These are phyloP conservation scores for Sebastes nivosus DNA, from an alignment of 2,797 vertebrate genomes.

Conservation along the genomic window DNA sequence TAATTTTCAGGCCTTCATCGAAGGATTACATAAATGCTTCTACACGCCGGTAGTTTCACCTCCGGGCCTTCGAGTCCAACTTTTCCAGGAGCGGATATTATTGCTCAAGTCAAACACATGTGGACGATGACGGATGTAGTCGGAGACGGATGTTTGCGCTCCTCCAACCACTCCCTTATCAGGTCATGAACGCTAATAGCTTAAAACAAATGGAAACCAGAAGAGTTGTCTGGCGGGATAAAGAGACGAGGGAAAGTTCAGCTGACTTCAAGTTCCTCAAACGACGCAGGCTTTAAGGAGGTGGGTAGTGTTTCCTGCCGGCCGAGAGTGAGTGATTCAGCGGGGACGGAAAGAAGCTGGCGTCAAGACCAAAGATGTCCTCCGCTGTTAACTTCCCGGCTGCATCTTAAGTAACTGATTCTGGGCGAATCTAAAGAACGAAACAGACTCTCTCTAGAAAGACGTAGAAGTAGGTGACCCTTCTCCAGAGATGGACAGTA, in stretches of 20 bases:
- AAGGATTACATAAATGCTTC: slow-evolving; percentile 40
- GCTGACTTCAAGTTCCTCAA: slow-evolving; percentile 56
- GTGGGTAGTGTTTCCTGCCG: slow-evolving; percentile 60
- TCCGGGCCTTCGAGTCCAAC: slow-evolving; percentile 42
- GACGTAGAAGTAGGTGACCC: slow-evolving; percentile 5
- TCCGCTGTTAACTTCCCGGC: slow-evolving; percentile 1
- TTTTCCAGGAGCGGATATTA: slow-evolving; percentile 66
- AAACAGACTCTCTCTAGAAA: too few relatives aligned
- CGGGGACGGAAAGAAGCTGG: slow-evolving; percentile 30
- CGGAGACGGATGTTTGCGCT: slow-evolving; percentile 76
- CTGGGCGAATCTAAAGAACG: background rate
- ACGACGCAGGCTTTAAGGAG: slow-evolving; percentile 37
- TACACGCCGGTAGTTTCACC: slow-evolving; percentile 36
- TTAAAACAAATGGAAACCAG: slow-evolving; percentile 82
- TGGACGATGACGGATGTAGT: slow-evolving; percentile 72
- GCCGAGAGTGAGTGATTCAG: slow-evolving; percentile 24
- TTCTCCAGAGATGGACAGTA: slow-evolving; percentile 64
- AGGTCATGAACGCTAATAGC: slow-evolving; percentile 73
- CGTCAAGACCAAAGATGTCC: slow-evolving; percentile 47
- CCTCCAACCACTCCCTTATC: slow-evolving; percentile 76
- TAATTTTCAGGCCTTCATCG: slow-evolving; percentile 39
- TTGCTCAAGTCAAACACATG: slow-evolving; percentile 70
- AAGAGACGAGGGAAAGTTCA: slow-evolving; percentile 59
- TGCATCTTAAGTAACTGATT: background rate
- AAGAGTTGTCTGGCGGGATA: slow-evolving; percentile 65